phyloP scores from a whole-genome alignment of 2,113 vertebrate genomes.

The Cyanoderma ruficeps region DNA sequence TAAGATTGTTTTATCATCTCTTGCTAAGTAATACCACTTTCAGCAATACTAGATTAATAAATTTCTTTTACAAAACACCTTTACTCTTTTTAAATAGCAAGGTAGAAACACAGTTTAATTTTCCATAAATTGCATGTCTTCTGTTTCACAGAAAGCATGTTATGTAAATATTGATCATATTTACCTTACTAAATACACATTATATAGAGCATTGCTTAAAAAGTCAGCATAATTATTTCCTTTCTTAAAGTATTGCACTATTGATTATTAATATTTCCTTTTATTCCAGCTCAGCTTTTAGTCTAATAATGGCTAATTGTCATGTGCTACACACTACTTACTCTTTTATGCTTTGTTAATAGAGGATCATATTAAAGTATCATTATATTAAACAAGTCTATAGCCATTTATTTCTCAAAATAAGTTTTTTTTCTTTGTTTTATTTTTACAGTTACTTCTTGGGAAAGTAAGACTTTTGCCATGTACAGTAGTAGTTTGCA shows the following conservation, averaged over 20 bases:
- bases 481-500: constrained; percentile 83
- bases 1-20: constrained; percentile 51
- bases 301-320: constrained; percentile 79
- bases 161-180: constrained; percentile 69
- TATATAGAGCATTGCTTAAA: constrained; percentile 58
- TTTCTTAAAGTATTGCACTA: constrained; percentile 71
- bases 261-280: constrained; percentile 82
- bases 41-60: constrained; percentile 54
- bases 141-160: constrained; percentile 76
- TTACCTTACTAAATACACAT: constrained; percentile 34
- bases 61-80: constrained; percentile 8
- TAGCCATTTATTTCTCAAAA: constrained; percentile 70
- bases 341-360: constrained; percentile 78
- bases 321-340: constrained; percentile 75
- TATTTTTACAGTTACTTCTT: constrained; percentile 67
- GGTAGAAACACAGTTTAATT: constrained; percentile 35
- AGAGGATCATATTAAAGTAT: constrained; percentile 63
- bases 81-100: constrained; percentile 20
- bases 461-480: constrained; percentile 76
- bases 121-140: constrained; percentile 77
- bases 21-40: constrained; percentile 51
- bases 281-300: constrained; percentile 78
- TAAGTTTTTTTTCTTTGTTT: constrained; percentile 68
- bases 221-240: constrained; percentile 64
- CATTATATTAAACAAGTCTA: constrained; percentile 59